A percentile compares a stretch with the other conserved stretches of the same genome.
Evolutionary conservation across 2,113 vertebrate genomes (phyloP).

Genomic region (Apodemus sylvaticus): DNA sequence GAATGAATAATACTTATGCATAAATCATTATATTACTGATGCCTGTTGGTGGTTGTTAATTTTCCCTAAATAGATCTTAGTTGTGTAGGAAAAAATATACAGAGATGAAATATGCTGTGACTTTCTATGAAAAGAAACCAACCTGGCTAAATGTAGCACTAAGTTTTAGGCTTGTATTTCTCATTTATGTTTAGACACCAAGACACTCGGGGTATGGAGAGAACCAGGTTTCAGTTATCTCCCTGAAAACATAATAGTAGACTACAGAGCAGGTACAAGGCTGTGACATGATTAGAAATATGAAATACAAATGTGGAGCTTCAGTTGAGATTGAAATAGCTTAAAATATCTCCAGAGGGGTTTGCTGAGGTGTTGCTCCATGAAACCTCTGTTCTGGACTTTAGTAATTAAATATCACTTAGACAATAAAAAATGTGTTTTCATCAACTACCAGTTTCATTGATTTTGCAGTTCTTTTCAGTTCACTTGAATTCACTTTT

Average conservation of each 20-base stretch:
- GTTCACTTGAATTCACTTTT: neutral
- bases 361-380: neutral
- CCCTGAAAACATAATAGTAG: neutral
- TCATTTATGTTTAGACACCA: neutral
- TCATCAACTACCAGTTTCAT: neutral
- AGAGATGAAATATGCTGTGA: neutral
- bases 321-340: conserved; percentile 5
- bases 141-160: neutral
- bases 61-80: neutral
- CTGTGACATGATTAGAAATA: neutral
- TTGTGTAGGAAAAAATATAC: neutral
- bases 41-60: neutral
- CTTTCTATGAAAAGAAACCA: neutral
- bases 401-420: neutral
- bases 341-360: neutral
- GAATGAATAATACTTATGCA: neutral
- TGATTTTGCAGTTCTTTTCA: neutral
- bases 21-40: neutral
- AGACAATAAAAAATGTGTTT: neutral
- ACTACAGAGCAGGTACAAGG: neutral
- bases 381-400: neutral
- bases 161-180: neutral
- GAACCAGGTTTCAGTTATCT: neutral
- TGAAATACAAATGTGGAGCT: neutral
- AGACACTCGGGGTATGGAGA: neutral